Percentiles rank a stretch among this genome's conserved stretches.
phyloP scores from a whole-genome alignment of 1,140 invertebrate species.

The Atta texana region DNA sequence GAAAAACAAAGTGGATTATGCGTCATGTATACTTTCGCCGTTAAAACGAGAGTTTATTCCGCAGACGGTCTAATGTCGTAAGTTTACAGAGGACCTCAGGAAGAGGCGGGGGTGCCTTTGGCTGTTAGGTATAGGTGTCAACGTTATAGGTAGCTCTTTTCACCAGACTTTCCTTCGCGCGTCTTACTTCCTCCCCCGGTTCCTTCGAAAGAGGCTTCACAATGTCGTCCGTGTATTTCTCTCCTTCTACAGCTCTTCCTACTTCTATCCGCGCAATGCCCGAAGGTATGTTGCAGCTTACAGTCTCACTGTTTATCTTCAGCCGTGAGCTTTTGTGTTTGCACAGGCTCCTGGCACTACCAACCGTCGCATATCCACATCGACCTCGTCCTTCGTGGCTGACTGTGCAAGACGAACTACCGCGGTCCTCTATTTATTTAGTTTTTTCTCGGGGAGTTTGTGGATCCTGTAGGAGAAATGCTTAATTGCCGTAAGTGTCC shows the following conservation, averaged over 20 bases:
- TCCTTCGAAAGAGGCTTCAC: conserved; percentile 1
- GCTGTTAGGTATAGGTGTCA: conserved; percentile 62
- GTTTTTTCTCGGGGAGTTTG: conserved; percentile 73
- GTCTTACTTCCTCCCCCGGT: conserved; percentile 40
- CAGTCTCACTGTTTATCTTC: conserved; percentile 79
- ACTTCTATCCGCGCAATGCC: conserved; percentile 58
- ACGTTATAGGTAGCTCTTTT: conserved; percentile 60
- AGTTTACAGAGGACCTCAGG: conserved; percentile 45
- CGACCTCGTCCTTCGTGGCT: conserved; percentile 56
- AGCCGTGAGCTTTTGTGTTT: conserved; percentile 80
- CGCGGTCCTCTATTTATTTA: conserved; percentile 73
- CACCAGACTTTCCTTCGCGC: conserved; percentile 40
- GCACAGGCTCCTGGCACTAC: conserved; percentile 69
- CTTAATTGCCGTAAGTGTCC: conserved; percentile 75
- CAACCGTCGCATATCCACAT: conserved; percentile 62
- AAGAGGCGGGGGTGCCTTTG: conserved; percentile 35
- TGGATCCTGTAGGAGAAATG: conserved; percentile 68
- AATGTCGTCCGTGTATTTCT: conserved; percentile 48
- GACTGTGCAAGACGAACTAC: conserved; percentile 29
- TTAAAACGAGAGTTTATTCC: conserved; percentile 64
- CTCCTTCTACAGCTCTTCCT: conserved; percentile 39
- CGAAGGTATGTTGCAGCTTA: conserved; percentile 73
- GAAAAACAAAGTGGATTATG: conserved; percentile 53
- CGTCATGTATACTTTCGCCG: conserved; percentile 51
- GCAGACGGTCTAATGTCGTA: conserved; percentile 58